A percentile compares a stretch with the other conserved stretches of the same genome.
phyloP scores from a whole-genome alignment of 2,888 invertebrate genomes.

The Julus scanicus region DNA sequence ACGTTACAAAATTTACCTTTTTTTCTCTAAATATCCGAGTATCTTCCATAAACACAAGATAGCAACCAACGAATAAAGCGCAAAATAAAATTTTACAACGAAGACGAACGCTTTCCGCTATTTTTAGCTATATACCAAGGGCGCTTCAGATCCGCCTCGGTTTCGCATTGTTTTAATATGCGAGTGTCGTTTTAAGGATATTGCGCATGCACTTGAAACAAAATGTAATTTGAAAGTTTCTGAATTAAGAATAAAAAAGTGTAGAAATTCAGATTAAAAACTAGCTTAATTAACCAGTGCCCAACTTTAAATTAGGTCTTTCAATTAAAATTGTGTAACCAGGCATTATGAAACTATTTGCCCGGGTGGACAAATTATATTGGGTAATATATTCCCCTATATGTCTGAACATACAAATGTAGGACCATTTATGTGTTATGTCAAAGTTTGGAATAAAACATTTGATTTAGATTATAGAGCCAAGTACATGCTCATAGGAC shows the following conservation, averaged over 20 bases:
- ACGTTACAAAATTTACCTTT: neutral
- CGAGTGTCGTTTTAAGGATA: neutral
- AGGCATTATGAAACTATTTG: too few species aligned
- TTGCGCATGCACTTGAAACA: neutral
- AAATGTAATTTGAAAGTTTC: neutral
- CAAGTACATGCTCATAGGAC: too few species aligned
- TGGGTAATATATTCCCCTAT: too few species aligned
- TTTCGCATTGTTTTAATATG: neutral
- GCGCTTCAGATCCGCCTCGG: neutral
- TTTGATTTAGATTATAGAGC: too few species aligned
- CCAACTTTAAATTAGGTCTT: too few species aligned
- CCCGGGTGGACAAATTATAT: too few species aligned
- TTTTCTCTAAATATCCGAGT: neutral
- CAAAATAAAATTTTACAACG: constrained; percentile 9
- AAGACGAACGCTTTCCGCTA: neutral
- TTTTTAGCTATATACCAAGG: constrained; percentile 11
- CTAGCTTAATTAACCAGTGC: neutral
- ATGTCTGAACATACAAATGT: too few species aligned
- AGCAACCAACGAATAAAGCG: neutral
- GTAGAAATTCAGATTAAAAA: neutral
- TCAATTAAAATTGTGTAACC: too few species aligned
- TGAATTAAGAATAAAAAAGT: neutral
- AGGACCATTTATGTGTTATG: too few species aligned
- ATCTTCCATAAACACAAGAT: neutral
- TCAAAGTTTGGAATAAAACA: too few species aligned